Percentiles rank a stretch among this genome's conserved stretches.
Evolutionary conservation across 2,888 invertebrate genomes (phyloP).

Genomic region (Cosmia trapezina): DNA sequence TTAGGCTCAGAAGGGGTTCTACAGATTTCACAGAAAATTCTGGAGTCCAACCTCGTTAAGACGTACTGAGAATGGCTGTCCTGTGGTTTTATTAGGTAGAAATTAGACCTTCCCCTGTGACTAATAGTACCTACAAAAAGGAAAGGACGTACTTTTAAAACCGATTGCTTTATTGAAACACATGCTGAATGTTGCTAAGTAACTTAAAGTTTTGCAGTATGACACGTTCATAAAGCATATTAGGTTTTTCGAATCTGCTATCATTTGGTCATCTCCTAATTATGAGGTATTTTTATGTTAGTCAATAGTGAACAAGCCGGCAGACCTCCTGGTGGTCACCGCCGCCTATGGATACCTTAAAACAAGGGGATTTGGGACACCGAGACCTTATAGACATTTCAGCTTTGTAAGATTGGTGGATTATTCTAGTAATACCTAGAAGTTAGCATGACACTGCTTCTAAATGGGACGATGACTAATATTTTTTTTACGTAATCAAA

Average conservation of each 20-base stretch:
- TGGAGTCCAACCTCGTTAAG: background rate
- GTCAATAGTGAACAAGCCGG: too few species aligned
- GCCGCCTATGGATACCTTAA: too few species aligned
- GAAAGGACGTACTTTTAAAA: background rate
- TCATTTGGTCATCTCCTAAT: background rate
- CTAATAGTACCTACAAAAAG: background rate
- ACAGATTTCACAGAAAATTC: background rate
- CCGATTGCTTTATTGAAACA: background rate
- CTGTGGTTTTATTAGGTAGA: slow-evolving; percentile 33
- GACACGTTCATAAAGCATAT: background rate
- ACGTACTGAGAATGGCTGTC: slow-evolving; percentile 1
- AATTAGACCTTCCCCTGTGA: slow-evolving; percentile 4
- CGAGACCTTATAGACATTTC: too few species aligned
- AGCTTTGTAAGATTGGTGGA: too few species aligned
- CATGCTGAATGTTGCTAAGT: background rate
- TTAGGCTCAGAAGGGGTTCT: background rate
- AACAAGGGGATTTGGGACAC: too few species aligned
- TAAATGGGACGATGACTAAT: background rate
- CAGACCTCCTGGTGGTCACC: too few species aligned
- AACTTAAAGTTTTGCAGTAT: slow-evolving; percentile 8
- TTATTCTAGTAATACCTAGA: background rate
- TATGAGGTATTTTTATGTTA: background rate
- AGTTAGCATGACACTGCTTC: background rate
- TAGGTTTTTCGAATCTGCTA: background rate
- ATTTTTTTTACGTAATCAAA: too few species aligned